Evolutionary conservation across 2,113 vertebrate species (phyloP), one percentile per base, ranked within the genome.

Genomic region (Dicentrarchus labrax): DNA sequence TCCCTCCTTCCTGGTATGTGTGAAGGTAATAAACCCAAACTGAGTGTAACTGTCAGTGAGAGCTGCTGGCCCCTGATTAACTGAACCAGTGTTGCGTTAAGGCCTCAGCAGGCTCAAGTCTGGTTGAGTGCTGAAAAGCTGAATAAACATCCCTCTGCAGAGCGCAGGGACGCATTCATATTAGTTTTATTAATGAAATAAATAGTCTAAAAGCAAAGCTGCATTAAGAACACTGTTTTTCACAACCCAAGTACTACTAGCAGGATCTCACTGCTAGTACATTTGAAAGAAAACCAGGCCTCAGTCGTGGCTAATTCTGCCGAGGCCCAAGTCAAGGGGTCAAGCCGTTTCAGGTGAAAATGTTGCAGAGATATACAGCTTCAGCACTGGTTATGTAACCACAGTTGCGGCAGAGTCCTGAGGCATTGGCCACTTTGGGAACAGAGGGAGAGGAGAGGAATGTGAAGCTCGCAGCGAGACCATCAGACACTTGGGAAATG

Each of bases 81-180:
- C 59, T 80, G 68, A 87, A 80, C 47, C 43, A 22, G 59, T 84
- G 85, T 76, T 90, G 67, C 70, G 30, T 61, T 22, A 62, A 86
- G 73, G 75, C 75, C 77, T 86, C 72, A 30, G 22, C 69, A 69
- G 78, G 66, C 76, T 50, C 0, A 2, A 72, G 56, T 65, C 47
- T 69, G 3, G 38, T 47, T n/a, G 43, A 88, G 8, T 36, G n/a
- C 66, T 1, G 43, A 81, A 83, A 92, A 90, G 86, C 87, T 88
- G 86, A 89, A 84, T 51, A 91, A 92, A 93, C 84, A 84, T 68
- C 73, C 84, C 64, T 38, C 16, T 15, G 70, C 47, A 12, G 43
- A 51, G 10, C 10, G n/a, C 59, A 2, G 59, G 69, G n/a, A 80
- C 71, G 53, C 43, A 4, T 70, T 75, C 43, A 6, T 53, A 80